Base-by-base conservation (phyloP, 2,113 vertebrate species). In the Haplochromis vanheusdeni region DNA sequence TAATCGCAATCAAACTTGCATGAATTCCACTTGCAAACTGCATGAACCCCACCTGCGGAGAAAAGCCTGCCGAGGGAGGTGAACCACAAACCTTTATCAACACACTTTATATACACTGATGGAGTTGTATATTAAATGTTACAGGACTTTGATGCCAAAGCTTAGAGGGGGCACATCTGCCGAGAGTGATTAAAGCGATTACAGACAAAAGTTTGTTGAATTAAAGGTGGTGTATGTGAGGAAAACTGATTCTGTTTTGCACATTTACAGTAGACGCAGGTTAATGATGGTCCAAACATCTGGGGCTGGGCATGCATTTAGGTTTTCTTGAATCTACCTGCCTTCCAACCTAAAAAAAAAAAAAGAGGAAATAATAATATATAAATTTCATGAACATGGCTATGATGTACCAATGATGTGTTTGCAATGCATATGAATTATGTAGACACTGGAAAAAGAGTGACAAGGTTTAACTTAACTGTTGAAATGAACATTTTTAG, bases 401-500 rank as follows among this genome's bases (percentile, higher is more conserved):
- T 91, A 87, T 90, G 86, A 91, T 89, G 85, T 92, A 93, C 88
- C 90, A 93, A 89, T 92, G 87, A 92, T 51, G 86, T 85, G 89
- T 91, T 90, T 95, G 88, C 89, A 87, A 93, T 91, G 87, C 87
- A 83, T 88, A 87, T 91, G 79, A 93, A 82, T 81, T 54, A 86
- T 88, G 83, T 93, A 95, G 90, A 95, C 93, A 95, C 90, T 92
- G 92, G 90, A 91, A 87, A 89, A 90, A 83, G 84, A 91, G 88
- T 82, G 82, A 86, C 26, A 82, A 28, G 82, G 83, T 93, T 91
- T 49, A 86, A 91, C 85, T 90, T 85, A 87, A 73, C 86, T 91
- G 80, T 89, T 84, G 70, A 89, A 87, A 73, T 86, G 62, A 92
- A 89, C 83, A 87, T 79, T 33, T 87, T 90, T 82, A 86, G 56